Conservation (phyloP, 2,888 invertebrate species). For the Tetragonisca angustula region DNA sequence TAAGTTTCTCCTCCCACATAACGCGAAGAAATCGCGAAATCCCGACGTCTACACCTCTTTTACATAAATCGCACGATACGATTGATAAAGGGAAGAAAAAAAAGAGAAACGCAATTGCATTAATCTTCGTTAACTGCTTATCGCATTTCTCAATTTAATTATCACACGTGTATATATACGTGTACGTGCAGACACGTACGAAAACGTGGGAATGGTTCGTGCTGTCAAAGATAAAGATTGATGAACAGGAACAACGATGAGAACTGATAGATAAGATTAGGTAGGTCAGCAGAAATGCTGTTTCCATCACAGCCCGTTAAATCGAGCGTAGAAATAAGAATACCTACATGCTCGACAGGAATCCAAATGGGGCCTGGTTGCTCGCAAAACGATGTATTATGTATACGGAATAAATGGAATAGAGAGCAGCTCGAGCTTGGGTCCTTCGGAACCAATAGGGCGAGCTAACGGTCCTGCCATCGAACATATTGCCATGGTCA, state of each 20-base stretch:
- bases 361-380: conserved; percentile 68
- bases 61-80: neutral
- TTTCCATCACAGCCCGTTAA: conserved; percentile 66
- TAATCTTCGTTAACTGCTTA: neutral
- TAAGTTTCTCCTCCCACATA: neutral
- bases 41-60: neutral
- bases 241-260: conserved; percentile 50
- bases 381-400: conserved; percentile 79
- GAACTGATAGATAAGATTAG: conserved; percentile 25
- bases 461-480: conserved; percentile 75
- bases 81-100: neutral
- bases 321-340: conserved; percentile 81
- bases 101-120: neutral
- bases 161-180: neutral
- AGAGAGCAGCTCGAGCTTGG: conserved; percentile 72
- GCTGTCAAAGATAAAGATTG: conserved; percentile 68
- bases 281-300: conserved; percentile 46
- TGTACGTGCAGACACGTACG: neutral
- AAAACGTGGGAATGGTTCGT: conserved; percentile 47
- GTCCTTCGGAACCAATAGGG: conserved; percentile 81
- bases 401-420: conserved; percentile 81
- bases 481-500: conserved; percentile 73
- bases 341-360: conserved; percentile 71
- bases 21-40: too few relatives aligned
- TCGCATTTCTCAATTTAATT: neutral